A percentile compares a stretch with the other conserved stretches of the same genome.
Evolutionary conservation across 23 tunicate genomes (phyloP).

Genomic region (Ciona savignyi): DNA sequence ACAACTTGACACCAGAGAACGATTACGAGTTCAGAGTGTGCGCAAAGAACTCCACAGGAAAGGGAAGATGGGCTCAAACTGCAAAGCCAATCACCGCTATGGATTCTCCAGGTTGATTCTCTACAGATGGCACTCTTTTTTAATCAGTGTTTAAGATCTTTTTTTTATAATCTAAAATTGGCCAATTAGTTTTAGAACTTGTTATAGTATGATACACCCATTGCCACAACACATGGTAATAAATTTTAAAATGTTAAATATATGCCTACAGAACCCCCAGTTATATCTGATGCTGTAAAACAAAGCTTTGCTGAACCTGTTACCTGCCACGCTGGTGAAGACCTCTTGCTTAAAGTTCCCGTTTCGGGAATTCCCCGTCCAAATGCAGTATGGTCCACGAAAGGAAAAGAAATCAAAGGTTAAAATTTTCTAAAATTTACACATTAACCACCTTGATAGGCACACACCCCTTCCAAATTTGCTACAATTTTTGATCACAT

Average conservation of each 20-base stretch:
- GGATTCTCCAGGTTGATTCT: slow-evolving; percentile 98
- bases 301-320: slow-evolving; percentile 54
- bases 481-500: too few relatives aligned
- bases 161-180: too few relatives aligned
- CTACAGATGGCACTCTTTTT: too few relatives aligned
- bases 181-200: too few relatives aligned
- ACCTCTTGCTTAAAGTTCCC: slow-evolving; percentile 60
- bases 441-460: too few relatives aligned
- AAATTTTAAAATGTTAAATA: neutral
- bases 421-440: too few relatives aligned
- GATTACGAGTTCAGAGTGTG: slow-evolving; percentile 78
- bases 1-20: slow-evolving; percentile 41
- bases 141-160: too few relatives aligned
- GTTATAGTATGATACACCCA: too few relatives aligned
- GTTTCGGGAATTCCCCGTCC: slow-evolving; percentile 79
- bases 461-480: too few relatives aligned
- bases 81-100: slow-evolving; percentile 81
- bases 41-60: slow-evolving; percentile 85
- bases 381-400: slow-evolving; percentile 43
- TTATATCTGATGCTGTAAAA: slow-evolving; percentile 39
- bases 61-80: slow-evolving; percentile 61
- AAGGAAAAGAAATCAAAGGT: slow-evolving; percentile 28
- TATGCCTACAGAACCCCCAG: slow-evolving; percentile 66
- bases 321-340: slow-evolving; percentile 68
- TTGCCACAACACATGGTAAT: neutral